A percentile compares a stretch with the other conserved stretches of the same genome.
Evolutionary conservation across 2,797 vertebrate species (phyloP).

Genomic region (Microctenopoma lineatum): DNA sequence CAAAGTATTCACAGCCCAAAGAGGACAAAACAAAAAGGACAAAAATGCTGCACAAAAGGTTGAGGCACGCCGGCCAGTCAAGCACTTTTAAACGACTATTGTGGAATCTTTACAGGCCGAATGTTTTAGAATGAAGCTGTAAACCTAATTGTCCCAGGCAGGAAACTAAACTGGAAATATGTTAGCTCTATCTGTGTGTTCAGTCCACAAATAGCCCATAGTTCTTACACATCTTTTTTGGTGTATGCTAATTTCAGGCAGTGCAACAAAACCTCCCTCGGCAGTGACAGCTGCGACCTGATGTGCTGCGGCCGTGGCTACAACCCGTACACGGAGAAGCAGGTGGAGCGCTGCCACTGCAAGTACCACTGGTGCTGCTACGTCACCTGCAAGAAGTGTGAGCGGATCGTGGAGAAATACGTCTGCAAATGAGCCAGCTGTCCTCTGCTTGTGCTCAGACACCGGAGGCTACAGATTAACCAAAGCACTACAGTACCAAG

Average conservation of each 20-base stretch:
- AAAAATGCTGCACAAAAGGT: constrained; percentile 64
- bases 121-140: constrained; percentile 48
- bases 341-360: constrained; percentile 97
- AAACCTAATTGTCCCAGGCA: constrained; percentile 36
- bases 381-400: constrained; percentile 98
- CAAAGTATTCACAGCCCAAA: constrained; percentile 44
- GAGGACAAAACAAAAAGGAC: constrained; percentile 53
- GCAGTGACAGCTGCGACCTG: constrained; percentile 98
- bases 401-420: constrained; percentile 94
- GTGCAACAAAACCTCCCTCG: constrained; percentile 96
- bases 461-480: constrained; percentile 72
- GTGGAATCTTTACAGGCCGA: constrained; percentile 30
- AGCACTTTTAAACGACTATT: constrained; percentile 64
- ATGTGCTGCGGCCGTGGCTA: constrained; percentile 99
- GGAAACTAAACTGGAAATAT: constrained; percentile 24
- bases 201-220: neutral
- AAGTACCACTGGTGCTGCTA: constrained; percentile 99
- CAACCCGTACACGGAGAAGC: constrained; percentile 96
- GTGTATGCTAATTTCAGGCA: constrained; percentile 82
- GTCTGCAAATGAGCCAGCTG: constrained; percentile 91
- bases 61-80: constrained; percentile 44
- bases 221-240: constrained; percentile 4
- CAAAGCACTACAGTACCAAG: constrained; percentile 81
- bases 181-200: constrained; percentile 4
- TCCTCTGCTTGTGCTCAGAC: constrained; percentile 19